Evolutionary conservation across 2,113 vertebrate genomes (phyloP).

Genomic region (Daboia siamensis): DNA sequence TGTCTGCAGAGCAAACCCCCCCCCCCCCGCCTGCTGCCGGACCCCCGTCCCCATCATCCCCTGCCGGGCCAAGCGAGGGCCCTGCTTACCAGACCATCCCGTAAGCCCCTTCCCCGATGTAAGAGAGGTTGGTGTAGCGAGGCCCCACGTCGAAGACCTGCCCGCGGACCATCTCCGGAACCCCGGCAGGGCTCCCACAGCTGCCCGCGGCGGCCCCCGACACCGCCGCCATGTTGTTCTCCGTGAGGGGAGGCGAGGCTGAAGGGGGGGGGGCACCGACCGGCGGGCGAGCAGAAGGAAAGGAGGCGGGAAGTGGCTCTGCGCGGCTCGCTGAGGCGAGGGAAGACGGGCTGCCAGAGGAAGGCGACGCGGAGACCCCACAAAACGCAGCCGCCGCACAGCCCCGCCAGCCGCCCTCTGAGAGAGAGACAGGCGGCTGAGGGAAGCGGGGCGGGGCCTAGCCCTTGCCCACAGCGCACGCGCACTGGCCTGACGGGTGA

Average conservation of each 20-base stretch:
- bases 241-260: conserved; percentile 44
- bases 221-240: conserved; percentile 82
- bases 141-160: conserved; percentile 97
- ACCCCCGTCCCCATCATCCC: neutral
- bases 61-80: neutral
- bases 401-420: neutral
- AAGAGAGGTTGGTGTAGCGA: conserved; percentile 93
- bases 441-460: neutral
- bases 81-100: conserved; percentile 93
- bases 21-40: neutral
- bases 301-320: neutral
- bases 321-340: neutral
- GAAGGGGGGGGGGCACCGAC: neutral
- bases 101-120: conserved; percentile 96
- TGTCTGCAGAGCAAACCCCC: neutral
- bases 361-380: neutral
- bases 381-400: neutral
- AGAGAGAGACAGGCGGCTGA: neutral
- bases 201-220: conserved; percentile 59
- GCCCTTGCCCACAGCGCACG: neutral
- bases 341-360: neutral
- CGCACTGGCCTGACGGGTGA: neutral
- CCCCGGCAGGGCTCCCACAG: conserved; percentile 72
- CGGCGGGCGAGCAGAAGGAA: neutral
- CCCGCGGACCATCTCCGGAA: conserved; percentile 90